Evolutionary conservation across 2,888 invertebrate species (phyloP), one percentile per base, ranked within the genome.

Genomic region (Hyposoter didymator): DNA sequence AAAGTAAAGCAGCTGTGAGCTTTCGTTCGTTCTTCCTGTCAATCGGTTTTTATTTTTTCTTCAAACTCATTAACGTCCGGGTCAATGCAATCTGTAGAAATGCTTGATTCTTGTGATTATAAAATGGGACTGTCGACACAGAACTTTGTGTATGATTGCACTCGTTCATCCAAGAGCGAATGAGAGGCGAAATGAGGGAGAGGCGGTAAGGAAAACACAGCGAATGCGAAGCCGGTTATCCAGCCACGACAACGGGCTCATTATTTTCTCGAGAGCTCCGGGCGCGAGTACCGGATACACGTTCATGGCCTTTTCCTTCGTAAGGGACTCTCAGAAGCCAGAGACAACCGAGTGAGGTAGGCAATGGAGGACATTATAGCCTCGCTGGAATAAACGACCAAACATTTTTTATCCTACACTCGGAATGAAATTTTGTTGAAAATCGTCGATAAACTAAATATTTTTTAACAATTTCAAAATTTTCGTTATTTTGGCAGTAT

Each of bases 241-340:
- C 70, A 70, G 69, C 17, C 47, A 39, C 35, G 52, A 72, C 52
- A 70, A 64, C 66, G 55, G 64, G 62, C 82, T 82, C 78, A 82
- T 82, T 82, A 82, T 73, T 55, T 82, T 73, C 52, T 49, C 35
- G 76, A 76, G 70, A 62, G 59, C 55, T 67, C 45, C 32, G 39
- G 62, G 80, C 39, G 52, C 22, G 43, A 35, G 5, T 17, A 52
- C 28, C 17, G 32, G 28, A n/a, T n/a, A 22, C 28, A 45, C 47
- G 19, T 47, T 62, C 62, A 49, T 35, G 62, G 45, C 28, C 52
- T 45, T 14, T 45, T 52, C 28, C 45, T n/a, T 55, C 78, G 55
- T 39, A 49, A 74, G 74, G 43, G 52, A 69, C 69, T 22, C 69
- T 35, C n/a, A 62, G 17, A 7, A 69, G 49, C 32, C 66, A n/a